Conservation (phyloP, 1,140 invertebrate genomes). For the Brachionus manjavacas region DNA sequence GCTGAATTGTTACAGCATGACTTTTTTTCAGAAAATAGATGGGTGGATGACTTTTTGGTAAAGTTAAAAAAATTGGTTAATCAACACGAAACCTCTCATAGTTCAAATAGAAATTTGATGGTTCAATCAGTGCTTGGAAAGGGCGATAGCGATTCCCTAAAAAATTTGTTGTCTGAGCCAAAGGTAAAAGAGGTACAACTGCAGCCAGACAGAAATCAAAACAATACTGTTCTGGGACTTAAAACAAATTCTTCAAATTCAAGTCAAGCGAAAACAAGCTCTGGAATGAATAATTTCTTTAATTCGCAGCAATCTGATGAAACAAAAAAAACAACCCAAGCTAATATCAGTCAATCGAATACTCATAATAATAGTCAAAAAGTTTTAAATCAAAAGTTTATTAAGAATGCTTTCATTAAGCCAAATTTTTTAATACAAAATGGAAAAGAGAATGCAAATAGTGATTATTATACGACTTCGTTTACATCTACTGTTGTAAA, state of each 20-base stretch:
- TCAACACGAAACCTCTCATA: not conserved
- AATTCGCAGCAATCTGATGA: not conserved
- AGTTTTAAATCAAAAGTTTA: not conserved
- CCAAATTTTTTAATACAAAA: constrained; percentile 6
- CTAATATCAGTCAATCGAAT: not conserved
- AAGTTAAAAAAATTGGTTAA: not conserved
- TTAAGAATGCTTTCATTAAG: constrained; percentile 2
- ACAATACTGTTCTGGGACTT: not conserved
- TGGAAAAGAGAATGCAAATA: constrained; percentile 15
- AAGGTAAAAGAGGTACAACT: not conserved
- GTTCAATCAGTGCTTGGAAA: not conserved
- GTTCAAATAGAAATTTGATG: not conserved
- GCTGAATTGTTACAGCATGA: constrained; percentile 19
- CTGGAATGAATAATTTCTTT: constrained; percentile 1
- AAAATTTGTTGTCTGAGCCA: not conserved
- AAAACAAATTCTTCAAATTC: not conserved
- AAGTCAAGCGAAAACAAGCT: constrained; percentile 4
- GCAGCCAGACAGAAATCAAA: not conserved
- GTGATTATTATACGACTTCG: constrained; percentile 21
- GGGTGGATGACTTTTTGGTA: constrained; percentile 24
- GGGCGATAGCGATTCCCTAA: not conserved
- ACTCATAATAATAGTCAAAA: not conserved
- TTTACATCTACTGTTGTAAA: constrained; percentile 38
- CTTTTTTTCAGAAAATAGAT: constrained; percentile 5
- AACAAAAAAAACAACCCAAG: not conserved